Conservation (phyloP, 2,113 vertebrate species). For the Ceyx melanurus region DNA sequence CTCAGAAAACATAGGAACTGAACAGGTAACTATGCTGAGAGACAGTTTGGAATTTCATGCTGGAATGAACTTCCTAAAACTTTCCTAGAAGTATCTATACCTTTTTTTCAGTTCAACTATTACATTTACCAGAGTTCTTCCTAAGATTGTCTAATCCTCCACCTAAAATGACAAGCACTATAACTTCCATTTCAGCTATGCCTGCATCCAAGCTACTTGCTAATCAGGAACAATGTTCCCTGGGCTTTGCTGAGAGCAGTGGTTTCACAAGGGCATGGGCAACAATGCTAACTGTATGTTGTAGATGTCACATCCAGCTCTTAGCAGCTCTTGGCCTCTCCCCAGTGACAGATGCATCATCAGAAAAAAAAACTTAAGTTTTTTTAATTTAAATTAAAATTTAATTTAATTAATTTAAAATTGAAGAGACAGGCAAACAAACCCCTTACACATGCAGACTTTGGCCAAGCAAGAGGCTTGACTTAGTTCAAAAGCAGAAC, state of each 20-base stretch:
- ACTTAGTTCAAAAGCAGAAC: neutral
- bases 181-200: neutral
- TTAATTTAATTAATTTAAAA: neutral
- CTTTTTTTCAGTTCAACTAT: neutral
- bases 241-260: neutral
- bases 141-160: neutral
- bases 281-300: neutral
- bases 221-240: neutral
- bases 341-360: neutral
- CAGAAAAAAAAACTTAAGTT: neutral
- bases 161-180: neutral
- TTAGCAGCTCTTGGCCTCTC: neutral
- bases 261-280: neutral
- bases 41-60: neutral
- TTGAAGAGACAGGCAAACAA: neutral
- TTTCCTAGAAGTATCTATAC: neutral
- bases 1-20: neutral
- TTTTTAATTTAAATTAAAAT: too few relatives aligned
- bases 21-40: neutral
- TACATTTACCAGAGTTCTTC: neutral
- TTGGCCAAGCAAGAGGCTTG: neutral
- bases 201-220: neutral
- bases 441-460: neutral
- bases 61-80: neutral
- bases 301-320: neutral